Percentiles rank a stretch among this genome's conserved stretches.
phyloP scores from a whole-genome alignment of 2,113 vertebrate species.

The Pholis gunnellus region DNA sequence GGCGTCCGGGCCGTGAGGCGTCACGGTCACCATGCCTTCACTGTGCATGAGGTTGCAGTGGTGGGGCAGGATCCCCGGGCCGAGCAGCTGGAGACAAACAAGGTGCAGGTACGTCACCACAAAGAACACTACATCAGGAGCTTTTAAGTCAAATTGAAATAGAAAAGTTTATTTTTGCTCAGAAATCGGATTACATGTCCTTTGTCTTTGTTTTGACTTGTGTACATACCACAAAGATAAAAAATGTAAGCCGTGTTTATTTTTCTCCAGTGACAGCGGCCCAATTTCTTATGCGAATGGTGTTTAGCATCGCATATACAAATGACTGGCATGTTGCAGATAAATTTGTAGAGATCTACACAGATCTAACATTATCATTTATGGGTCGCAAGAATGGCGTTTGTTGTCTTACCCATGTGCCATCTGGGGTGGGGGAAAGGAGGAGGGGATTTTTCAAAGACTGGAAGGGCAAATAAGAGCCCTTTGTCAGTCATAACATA shows the following conservation, averaged over 20 bases:
- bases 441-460: not conserved
- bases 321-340: not conserved
- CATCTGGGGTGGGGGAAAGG: not conserved
- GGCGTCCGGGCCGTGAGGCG: constrained; percentile 90
- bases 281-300: too few relatives aligned
- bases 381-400: not conserved
- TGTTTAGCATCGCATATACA: too few relatives aligned
- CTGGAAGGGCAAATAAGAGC: not conserved
- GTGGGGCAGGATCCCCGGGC: constrained; percentile 94
- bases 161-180: not conserved
- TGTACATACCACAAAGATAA: not conserved
- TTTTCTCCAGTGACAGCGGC: not conserved
- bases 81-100: constrained; percentile 87
- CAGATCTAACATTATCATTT: not conserved
- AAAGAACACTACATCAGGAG: not conserved
- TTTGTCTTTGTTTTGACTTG: not conserved
- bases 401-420: not conserved
- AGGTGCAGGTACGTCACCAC: not conserved
- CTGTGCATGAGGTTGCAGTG: constrained; percentile 97
- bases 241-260: not conserved
- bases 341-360: not conserved
- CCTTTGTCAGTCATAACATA: constrained; percentile 1
- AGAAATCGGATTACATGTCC: not conserved
- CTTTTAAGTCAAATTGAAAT: not conserved
- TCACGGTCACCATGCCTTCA: constrained; percentile 96